These are phyloP conservation scores for Conistra vaccinii DNA, from an alignment of 2,888 invertebrate genomes.

Conservation along the genomic window DNA sequence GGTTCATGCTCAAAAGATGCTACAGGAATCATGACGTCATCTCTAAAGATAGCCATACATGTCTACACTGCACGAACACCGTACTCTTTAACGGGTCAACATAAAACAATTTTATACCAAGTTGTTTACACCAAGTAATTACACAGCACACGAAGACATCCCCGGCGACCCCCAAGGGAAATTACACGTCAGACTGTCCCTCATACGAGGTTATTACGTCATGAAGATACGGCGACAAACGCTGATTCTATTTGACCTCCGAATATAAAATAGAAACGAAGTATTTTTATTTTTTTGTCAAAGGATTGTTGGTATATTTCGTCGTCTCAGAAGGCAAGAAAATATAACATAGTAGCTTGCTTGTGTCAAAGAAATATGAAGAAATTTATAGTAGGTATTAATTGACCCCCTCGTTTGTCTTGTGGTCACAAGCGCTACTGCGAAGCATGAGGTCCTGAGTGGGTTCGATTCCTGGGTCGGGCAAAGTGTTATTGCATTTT, in stretches of 20 bases:
- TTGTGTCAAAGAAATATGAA: too few relatives aligned
- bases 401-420: too few relatives aligned
- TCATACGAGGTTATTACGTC: conserved; percentile 74
- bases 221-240: conserved; percentile 66
- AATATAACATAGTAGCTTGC: too few relatives aligned
- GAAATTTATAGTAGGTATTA: too few relatives aligned
- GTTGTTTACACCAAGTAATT: conserved; percentile 73
- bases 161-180: conserved; percentile 67
- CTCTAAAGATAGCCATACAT: background rate
- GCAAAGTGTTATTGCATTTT: too few relatives aligned
- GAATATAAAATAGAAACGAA: conserved; percentile 71
- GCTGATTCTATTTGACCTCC: conserved; percentile 71
- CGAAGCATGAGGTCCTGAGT: too few relatives aligned
- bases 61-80: background rate
- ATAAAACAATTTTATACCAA: conserved; percentile 69
- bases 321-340: background rate
- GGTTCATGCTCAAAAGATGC: background rate
- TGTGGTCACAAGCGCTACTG: too few relatives aligned
- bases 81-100: conserved; percentile 30
- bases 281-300: conserved; percentile 52
- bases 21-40: background rate
- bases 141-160: conserved; percentile 66
- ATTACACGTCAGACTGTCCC: conserved; percentile 68
- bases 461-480: too few relatives aligned
- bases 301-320: conserved; percentile 38